Conservation (phyloP, 1,140 invertebrate genomes). For the Philopotamus ludificatus region DNA sequence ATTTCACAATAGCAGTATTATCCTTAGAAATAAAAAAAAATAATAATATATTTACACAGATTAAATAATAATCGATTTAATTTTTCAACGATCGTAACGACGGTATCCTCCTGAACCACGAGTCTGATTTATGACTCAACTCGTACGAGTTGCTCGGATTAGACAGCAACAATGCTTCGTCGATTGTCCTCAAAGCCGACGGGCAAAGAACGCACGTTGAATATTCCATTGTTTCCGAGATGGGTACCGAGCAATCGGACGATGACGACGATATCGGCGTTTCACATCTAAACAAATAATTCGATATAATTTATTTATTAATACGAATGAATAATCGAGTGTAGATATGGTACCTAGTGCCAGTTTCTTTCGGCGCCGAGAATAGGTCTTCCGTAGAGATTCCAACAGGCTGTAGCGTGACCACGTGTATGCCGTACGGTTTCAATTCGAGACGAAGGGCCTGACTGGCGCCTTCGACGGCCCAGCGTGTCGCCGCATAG, state of each 20-base stretch:
- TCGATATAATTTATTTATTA: conserved; percentile 3
- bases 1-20: not conserved
- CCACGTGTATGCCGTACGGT: conserved; percentile 69
- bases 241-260: conserved; percentile 51
- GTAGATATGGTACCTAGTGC: conserved; percentile 29
- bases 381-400: conserved; percentile 58
- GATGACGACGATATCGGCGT: conserved; percentile 46
- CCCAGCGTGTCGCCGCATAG: conserved; percentile 67
- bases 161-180: conserved; percentile 51
- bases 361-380: conserved; percentile 38
- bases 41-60: not conserved
- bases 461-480: conserved; percentile 70
- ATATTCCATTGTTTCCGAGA: conserved; percentile 47
- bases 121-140: conserved; percentile 53
- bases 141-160: conserved; percentile 53
- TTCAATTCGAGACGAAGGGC: conserved; percentile 67
- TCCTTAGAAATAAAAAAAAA: not conserved
- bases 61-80: conserved; percentile 4
- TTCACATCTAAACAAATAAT: conserved; percentile 47
- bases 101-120: conserved; percentile 56
- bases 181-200: conserved; percentile 50
- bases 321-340: not conserved
- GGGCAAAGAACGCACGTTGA: conserved; percentile 45
- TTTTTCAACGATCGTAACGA: conserved; percentile 48
- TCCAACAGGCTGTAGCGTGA: conserved; percentile 70